Conservation (phyloP, 2,797 vertebrate species). For the Anguilla megastoma region DNA sequence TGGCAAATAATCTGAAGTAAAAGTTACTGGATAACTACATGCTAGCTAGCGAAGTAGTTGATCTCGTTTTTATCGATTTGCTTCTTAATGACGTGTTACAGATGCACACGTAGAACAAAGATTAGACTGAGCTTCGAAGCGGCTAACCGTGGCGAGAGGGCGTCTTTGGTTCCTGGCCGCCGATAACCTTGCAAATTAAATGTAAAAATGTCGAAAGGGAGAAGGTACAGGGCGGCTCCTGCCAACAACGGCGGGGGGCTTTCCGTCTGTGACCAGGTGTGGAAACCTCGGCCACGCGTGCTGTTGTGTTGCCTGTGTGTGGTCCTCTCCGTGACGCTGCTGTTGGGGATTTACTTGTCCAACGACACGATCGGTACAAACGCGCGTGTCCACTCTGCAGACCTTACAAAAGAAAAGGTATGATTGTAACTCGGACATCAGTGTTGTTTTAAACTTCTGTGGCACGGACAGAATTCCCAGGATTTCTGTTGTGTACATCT, state of each 20-base stretch:
- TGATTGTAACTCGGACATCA: constrained; percentile 24
- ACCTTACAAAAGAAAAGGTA: constrained; percentile 68
- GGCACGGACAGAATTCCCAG: neutral
- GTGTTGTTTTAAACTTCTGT: neutral
- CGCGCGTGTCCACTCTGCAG: constrained; percentile 44
- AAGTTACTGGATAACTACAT: neutral
- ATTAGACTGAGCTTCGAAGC: neutral
- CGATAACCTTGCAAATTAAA: neutral
- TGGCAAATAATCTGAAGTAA: neutral
- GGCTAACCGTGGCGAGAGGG: neutral
- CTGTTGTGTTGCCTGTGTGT: constrained; percentile 68
- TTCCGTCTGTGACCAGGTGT: constrained; percentile 55
- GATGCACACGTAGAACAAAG: constrained; percentile 24
- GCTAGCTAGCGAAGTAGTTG: neutral
- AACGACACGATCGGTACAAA: constrained; percentile 50
- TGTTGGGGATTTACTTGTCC: constrained; percentile 69
- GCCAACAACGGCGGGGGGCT: constrained; percentile 50
- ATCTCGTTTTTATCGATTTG: neutral
- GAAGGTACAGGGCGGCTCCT: constrained; percentile 62
- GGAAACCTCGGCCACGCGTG: constrained; percentile 58
- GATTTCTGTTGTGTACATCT: neutral
- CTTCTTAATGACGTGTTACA: constrained; percentile 38
- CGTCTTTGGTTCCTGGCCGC: neutral
- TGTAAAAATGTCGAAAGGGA: constrained; percentile 64
- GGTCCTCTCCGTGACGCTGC: constrained; percentile 64